Percentiles rank a stretch among this genome's conserved stretches.
These are phyloP conservation scores for Melanotaenia pygmaea DNA, from an alignment of 2,797 vertebrate species.

Conservation along the genomic window DNA sequence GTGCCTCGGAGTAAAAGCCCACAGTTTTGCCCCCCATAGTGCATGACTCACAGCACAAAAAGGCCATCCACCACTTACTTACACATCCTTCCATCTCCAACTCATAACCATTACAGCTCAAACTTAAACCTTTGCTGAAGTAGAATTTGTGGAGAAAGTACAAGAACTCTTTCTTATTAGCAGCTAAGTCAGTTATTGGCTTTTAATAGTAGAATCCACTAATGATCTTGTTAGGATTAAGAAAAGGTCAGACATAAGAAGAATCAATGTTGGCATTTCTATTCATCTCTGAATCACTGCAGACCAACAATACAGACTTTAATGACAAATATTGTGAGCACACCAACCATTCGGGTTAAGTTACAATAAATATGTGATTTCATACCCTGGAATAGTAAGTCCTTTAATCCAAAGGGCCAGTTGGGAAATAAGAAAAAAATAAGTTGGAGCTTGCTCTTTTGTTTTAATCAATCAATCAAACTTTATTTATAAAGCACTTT, in stretches of 20 bases:
- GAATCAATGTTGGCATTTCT: slow-evolving; percentile 37
- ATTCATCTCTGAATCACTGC: neutral
- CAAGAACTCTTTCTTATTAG: slow-evolving; percentile 18
- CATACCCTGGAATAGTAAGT: neutral
- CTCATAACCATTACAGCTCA: slow-evolving; percentile 13
- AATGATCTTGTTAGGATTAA: slow-evolving; percentile 35
- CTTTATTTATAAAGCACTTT: no score
- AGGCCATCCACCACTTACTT: slow-evolving; percentile 39
- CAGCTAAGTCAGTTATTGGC: slow-evolving; percentile 19
- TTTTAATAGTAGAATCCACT: slow-evolving; percentile 25
- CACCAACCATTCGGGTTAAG: neutral
- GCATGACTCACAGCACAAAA: slow-evolving; percentile 56
- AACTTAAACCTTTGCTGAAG: slow-evolving; percentile 14
- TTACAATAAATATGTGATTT: neutral
- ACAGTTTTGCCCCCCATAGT: slow-evolving; percentile 31
- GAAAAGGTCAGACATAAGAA: slow-evolving; percentile 36
- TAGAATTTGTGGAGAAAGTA: slow-evolving; percentile 22
- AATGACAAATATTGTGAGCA: slow-evolving; percentile 7
- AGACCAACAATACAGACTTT: slow-evolving; percentile 6
- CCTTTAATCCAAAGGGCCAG: neutral
- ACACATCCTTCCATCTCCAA: neutral
- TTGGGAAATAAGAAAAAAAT: no score
- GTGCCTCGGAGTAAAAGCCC: slow-evolving; percentile 12
- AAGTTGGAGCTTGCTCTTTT: no score
- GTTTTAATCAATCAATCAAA: no score